A percentile compares a stretch with the other conserved stretches of the same genome.
Conservation (phyloP, 2,797 vertebrate species). For the Choloepus didactylus region DNA sequence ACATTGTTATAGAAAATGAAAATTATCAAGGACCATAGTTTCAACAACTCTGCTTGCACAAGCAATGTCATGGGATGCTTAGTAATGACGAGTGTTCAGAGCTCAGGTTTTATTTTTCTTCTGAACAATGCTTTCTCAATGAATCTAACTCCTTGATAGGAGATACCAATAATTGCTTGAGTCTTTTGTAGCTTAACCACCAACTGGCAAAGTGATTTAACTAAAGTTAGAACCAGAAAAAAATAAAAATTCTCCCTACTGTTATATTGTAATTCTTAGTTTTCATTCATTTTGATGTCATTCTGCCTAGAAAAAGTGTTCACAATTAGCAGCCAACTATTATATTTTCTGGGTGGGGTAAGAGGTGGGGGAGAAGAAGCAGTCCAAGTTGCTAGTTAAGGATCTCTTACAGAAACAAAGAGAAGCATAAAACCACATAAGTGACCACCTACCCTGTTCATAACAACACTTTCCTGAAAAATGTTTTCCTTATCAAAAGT, state of each 20-base stretch:
- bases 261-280: background rate
- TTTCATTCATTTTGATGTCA: background rate
- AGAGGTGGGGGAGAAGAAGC: background rate
- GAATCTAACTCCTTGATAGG: background rate
- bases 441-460: background rate
- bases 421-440: background rate
- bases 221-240: background rate
- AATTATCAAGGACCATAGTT: background rate
- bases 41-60: background rate
- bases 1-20: background rate
- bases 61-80: background rate
- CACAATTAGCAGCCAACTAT: background rate
- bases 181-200: background rate
- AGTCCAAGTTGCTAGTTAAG: background rate
- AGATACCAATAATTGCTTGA: background rate
- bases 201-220: background rate
- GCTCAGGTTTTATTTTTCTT: background rate
- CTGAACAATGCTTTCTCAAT: background rate
- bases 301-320: background rate
- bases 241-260: background rate
- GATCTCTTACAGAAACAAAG: background rate
- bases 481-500: background rate
- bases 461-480: background rate
- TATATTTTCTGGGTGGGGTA: background rate
- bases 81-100: background rate